Evolutionary conservation across 2,113 vertebrate genomes (phyloP).

Genomic region (Cyanoderma ruficeps): DNA sequence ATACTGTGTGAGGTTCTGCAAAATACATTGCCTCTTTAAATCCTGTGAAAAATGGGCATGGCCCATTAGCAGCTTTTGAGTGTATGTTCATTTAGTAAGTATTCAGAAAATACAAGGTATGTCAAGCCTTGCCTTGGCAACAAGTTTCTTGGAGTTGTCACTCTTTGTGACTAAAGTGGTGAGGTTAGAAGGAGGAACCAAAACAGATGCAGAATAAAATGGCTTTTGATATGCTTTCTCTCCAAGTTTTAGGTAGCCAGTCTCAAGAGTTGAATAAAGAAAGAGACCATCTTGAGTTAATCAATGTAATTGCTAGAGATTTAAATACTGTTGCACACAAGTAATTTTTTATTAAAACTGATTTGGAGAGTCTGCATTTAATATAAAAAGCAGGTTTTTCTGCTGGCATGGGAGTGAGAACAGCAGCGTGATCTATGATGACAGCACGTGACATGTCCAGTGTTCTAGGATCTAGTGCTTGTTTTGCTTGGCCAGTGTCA

Average conservation of each 20-base stretch:
- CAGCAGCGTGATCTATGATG: slow-evolving; percentile 76
- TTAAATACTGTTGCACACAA: slow-evolving; percentile 45
- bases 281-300: slow-evolving; percentile 55
- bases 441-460: slow-evolving; percentile 74
- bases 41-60: not conserved
- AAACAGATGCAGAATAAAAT: not conserved
- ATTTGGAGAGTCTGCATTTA: slow-evolving; percentile 59
- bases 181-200: not conserved
- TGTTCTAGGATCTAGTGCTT: slow-evolving; percentile 65
- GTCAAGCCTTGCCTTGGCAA: not conserved
- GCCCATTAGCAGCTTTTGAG: not conserved
- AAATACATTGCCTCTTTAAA: not conserved
- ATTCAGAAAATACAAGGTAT: not conserved
- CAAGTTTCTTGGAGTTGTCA: not conserved
- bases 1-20: not conserved
- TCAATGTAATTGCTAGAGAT: slow-evolving; percentile 60
- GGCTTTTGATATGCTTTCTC: not conserved
- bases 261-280: not conserved
- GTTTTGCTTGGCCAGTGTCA: slow-evolving; percentile 80
- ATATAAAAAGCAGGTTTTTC: slow-evolving; percentile 62
- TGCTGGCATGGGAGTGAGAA: slow-evolving; percentile 78
- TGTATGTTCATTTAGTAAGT: not conserved
- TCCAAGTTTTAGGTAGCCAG: not conserved
- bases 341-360: slow-evolving; percentile 64
- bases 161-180: not conserved